Evolutionary conservation across 2,113 vertebrate species (phyloP).

Genomic region (Onychostoma macrolepis): DNA sequence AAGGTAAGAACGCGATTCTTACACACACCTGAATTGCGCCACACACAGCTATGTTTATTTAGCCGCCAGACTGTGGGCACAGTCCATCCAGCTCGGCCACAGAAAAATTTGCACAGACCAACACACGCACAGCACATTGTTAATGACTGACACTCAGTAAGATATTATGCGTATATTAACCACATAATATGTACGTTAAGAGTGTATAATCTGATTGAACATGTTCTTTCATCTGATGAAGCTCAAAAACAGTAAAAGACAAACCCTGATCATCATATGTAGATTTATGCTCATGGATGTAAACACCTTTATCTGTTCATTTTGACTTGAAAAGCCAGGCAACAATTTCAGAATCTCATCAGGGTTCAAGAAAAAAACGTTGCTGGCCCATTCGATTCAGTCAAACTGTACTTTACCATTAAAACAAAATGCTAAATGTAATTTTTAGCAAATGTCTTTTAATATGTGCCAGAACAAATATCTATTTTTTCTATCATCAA

Average conservation of each 20-base stretch:
- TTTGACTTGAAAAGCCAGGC: neutral
- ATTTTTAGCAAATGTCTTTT: neutral
- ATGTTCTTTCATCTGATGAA: too few species aligned
- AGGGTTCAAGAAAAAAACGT: neutral
- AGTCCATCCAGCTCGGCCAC: slow-evolving; percentile 54
- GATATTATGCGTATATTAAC: neutral
- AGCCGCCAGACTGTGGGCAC: slow-evolving; percentile 58
- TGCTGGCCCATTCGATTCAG: neutral
- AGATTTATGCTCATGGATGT: too few species aligned
- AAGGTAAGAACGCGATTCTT: slow-evolving; percentile 18
- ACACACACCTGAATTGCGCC: slow-evolving; percentile 54
- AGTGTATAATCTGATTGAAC: too few species aligned
- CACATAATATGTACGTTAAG: neutral
- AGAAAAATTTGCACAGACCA: slow-evolving; percentile 21
- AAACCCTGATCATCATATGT: too few species aligned
- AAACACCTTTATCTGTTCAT: too few species aligned
- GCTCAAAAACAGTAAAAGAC: too few species aligned
- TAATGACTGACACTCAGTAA: slow-evolving; percentile 29
- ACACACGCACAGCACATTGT: slow-evolving; percentile 41
- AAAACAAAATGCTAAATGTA: neutral
- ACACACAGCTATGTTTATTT: slow-evolving; percentile 66
- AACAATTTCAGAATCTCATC: neutral
- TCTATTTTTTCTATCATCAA: neutral
- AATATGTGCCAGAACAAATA: neutral
- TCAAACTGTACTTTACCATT: neutral